These are phyloP conservation scores for Mionectes olivaceus DNA, from an alignment of 2,797 vertebrate species.

Conservation along the genomic window DNA sequence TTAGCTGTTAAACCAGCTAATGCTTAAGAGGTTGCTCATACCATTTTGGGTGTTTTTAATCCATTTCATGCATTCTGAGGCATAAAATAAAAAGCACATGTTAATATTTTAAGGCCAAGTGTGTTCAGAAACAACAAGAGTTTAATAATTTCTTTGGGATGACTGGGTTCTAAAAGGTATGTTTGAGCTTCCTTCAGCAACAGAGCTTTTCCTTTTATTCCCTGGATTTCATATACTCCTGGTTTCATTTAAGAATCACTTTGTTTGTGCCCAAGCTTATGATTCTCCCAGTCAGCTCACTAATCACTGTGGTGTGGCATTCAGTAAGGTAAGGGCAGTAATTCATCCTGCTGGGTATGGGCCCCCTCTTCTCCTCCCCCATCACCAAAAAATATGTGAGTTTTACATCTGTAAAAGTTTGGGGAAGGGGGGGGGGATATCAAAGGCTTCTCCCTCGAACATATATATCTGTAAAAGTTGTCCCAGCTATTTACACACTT, in stretches of 20 bases:
- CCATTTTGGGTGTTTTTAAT: conserved; percentile 42
- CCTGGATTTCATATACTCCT: neutral
- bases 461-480: neutral
- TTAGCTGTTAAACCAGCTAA: neutral
- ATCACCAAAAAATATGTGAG: neutral
- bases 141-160: conserved; percentile 30
- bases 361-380: neutral
- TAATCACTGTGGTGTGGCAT: neutral
- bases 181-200: neutral
- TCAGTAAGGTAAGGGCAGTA: neutral
- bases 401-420: neutral
- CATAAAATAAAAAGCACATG: conserved; percentile 62
- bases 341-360: fast-evolving
- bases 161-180: neutral
- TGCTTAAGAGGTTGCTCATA: conserved; percentile 43
- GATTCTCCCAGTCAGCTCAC: neutral
- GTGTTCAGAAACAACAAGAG: conserved; percentile 32
- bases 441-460: too few species aligned
- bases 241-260: neutral
- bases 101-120: conserved; percentile 51
- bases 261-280: neutral
- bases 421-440: too few species aligned
- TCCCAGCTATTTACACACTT: neutral
- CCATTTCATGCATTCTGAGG: conserved; percentile 51
- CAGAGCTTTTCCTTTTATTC: neutral